Conservation (phyloP, 2,888 invertebrate genomes). For the Polymixis flavicincta region DNA sequence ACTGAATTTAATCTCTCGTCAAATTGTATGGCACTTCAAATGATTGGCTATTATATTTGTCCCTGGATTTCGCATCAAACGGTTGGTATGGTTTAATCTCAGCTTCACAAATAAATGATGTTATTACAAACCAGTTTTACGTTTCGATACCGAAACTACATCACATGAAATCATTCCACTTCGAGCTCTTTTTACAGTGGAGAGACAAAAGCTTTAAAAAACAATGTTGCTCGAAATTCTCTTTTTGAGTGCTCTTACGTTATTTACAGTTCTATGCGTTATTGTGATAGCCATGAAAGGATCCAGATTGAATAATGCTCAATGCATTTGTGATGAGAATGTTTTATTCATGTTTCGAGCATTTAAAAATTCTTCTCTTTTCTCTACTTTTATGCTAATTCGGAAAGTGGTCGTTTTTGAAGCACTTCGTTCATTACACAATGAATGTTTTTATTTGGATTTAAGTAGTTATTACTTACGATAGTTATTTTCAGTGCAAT, state of each 20-base stretch:
- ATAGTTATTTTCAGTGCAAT: slow-evolving; percentile 5
- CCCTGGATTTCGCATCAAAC: neutral
- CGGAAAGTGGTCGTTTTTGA: neutral
- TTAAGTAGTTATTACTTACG: slow-evolving; percentile 35
- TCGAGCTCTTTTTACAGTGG: slow-evolving; percentile 10
- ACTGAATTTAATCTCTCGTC: slow-evolving; percentile 20
- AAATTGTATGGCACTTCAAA: slow-evolving; percentile 16
- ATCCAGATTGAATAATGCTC: slow-evolving; percentile 48
- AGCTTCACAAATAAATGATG: neutral
- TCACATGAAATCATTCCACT: slow-evolving; percentile 16
- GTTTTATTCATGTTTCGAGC: slow-evolving; percentile 55
- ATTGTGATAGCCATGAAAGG: slow-evolving; percentile 52
- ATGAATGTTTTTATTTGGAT: neutral
- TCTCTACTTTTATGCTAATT: neutral
- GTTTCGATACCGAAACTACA: slow-evolving; percentile 8
- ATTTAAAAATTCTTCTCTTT: slow-evolving; percentile 33
- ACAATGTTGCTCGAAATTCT: slow-evolving; percentile 29
- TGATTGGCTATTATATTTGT: slow-evolving; percentile 27
- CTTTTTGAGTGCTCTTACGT: slow-evolving; percentile 33
- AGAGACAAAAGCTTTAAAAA: slow-evolving; percentile 23
- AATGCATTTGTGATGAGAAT: slow-evolving; percentile 45
- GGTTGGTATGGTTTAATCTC: neutral
- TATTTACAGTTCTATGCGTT: slow-evolving; percentile 43
- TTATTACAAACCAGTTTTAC: slow-evolving; percentile 8
- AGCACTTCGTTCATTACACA: slow-evolving; percentile 14